Percentiles rank a stretch among this genome's conserved stretches.
Evolutionary conservation across 2,888 invertebrate species (phyloP).

Genomic region (Ornithoptera alexandrae): DNA sequence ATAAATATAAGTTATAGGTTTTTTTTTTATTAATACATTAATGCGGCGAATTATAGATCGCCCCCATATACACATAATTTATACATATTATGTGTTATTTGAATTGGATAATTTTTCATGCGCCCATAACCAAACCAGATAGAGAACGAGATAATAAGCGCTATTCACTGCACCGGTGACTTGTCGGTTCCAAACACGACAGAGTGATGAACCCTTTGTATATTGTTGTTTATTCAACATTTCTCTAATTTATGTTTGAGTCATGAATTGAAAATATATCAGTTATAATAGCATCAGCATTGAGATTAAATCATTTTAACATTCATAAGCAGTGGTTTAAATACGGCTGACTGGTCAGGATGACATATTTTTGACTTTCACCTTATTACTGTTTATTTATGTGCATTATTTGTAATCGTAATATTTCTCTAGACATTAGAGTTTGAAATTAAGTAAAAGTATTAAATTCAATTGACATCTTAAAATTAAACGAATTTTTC

Average conservation of each 20-base stretch:
- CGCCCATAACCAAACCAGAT: background rate
- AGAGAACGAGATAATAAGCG: background rate
- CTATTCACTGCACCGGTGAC: background rate
- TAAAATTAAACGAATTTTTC: too few relatives aligned
- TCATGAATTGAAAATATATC: background rate
- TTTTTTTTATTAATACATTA: slow-evolving; percentile 3
- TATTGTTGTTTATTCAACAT: background rate
- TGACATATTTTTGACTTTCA: too few relatives aligned
- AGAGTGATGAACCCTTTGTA: background rate
- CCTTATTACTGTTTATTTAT: too few relatives aligned
- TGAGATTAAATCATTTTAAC: too few relatives aligned
- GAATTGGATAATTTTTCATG: background rate
- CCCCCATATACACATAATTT: background rate
- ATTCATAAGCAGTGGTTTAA: too few relatives aligned
- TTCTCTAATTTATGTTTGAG: background rate
- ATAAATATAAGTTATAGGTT: slow-evolving; percentile 8
- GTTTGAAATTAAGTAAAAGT: too few relatives aligned
- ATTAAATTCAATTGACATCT: too few relatives aligned
- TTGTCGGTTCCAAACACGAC: background rate
- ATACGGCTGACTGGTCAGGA: too few relatives aligned
- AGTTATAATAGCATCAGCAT: background rate
- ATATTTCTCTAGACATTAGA: too few relatives aligned
- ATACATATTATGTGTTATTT: background rate
- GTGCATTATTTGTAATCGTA: too few relatives aligned
- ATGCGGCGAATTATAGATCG: background rate